Base-by-base conservation (phyloP, 2,888 invertebrate species). In the Brenthis hecate region DNA sequence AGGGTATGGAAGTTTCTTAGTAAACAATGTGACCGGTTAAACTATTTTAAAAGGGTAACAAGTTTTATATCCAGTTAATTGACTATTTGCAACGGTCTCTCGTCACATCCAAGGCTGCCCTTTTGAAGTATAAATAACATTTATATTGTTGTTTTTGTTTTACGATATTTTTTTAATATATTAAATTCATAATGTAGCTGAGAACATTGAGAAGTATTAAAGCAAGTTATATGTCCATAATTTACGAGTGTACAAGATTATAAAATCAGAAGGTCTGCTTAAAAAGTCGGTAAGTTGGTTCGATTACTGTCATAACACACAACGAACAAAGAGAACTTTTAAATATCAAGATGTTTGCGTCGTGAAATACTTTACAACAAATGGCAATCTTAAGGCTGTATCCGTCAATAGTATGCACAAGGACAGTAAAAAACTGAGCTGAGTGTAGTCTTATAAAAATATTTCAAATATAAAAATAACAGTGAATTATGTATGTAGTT, bases 1-100 rank as follows among this genome's bases (percentile, higher is more conserved):
- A 60, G 32, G 50, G 60, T 43, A 54, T 43, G 62, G 43, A 16
- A 53, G n/a, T 8, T 53, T 43, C 53, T 60, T 60, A 8, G 62
- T 43, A 54, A 62, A 62, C 62, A 62, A 62, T 54, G 36, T 43
- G 36, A 62, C 62, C 62, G 53, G 62, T 62, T 19, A 53, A 54
- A 62, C 62, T 43, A 54, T 62, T 62, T 62, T 32, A 60, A 62
- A 62, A 62, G 62, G 62, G 62, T 62, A 62, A 54, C 62, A 54
- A 62, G 62, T 62, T 54, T 62, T 54, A 62, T 62, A 62, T 62
- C 62, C 62, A 51, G 62, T 62, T 62, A 62, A 53, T 62, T 53
- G 53, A 53, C 36, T 62, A 50, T 60, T 60, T 50, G 60, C 50
- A 60, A 48, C 58, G 28, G 60, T 50, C 36, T 51, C 51, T 53